Evolutionary conservation across 2,888 invertebrate species (phyloP), one percentile per base, ranked within the genome.

Genomic region (Chelonus formosanus): DNA sequence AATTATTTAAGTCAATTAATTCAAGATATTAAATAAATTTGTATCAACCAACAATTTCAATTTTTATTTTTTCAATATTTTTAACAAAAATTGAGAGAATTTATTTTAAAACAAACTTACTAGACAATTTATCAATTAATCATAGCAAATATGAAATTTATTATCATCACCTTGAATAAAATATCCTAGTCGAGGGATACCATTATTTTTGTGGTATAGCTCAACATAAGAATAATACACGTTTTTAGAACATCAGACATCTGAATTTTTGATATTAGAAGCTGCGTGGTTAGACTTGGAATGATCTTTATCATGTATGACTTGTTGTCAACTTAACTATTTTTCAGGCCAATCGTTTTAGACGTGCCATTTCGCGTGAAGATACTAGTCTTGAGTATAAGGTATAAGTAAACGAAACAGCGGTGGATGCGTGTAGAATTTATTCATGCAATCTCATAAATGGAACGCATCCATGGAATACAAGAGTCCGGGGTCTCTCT

Each of bases 381-480:
- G 48, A 10, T 20, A 48, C 20, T 48, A 48, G 48, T 5, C 44
- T 43, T 43, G 43, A 40, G 45, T 44, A 1, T 20, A 20, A 48
- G 48, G 20, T 48, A 31, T 20, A 48, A 48, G 31, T 31, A 20
- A 48, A 58, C 10, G 20, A n/a, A 58, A 58, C 58, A 36, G n/a
- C n/a, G 36, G 52, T 44, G 72, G 69, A 79, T 78, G 74, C 77
- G 76, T 74, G 68, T 60, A 70, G 79, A 79, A 78, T 79, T 73
- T 79, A 79, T 79, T 80, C 78, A 80, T 80, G 80, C 78, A 80
- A 80, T 80, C 75, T 76, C 74, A 80, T 79, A 79, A 80, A 80
- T 80, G 80, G 78, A 78, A 75, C 74, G 70, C 74, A 74, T 70
- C 70, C 20, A 20, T 20, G 50, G 69, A 71, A 71, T 72, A 62